phyloP scores from a whole-genome alignment of 2,888 invertebrate species.

The Bhutanitis thaidina region DNA sequence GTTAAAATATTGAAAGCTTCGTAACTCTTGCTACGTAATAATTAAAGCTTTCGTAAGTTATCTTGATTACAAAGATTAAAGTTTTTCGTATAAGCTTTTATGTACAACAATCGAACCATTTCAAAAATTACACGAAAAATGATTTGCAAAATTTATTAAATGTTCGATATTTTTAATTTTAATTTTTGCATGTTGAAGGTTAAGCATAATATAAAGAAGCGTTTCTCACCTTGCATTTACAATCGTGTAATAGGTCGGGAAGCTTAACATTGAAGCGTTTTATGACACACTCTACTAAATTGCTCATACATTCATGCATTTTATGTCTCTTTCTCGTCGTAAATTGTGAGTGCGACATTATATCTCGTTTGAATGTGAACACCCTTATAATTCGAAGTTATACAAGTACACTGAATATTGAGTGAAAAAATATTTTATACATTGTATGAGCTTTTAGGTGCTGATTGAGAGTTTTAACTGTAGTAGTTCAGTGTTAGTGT shows the following conservation, averaged over 20 bases:
- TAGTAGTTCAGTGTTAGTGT: no score
- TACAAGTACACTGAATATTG: neutral
- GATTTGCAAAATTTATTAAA: no score
- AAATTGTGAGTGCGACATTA: constrained; percentile 16
- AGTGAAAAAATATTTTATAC: no score
- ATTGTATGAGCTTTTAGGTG: no score
- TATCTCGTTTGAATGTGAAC: constrained; percentile 4
- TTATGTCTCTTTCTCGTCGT: constrained; percentile 24
- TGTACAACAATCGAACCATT: neutral
- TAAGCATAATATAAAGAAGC: neutral
- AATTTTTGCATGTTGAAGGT: no score
- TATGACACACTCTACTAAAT: constrained; percentile 33
- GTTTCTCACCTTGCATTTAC: constrained; percentile 9
- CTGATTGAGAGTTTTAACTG: no score
- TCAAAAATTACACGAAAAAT: no score
- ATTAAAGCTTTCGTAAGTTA: constrained; percentile 13
- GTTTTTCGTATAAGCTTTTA: constrained; percentile 19
- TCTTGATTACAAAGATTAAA: constrained; percentile 10
- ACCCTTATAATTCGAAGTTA: neutral
- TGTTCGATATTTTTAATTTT: no score
- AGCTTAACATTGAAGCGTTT: constrained; percentile 23
- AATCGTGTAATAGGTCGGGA: neutral
- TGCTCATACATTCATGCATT: constrained; percentile 27
- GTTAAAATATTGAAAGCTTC: constrained; percentile 12
- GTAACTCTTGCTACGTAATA: constrained; percentile 16